These are phyloP conservation scores for Pygoscelis adeliae DNA, from an alignment of 2,113 vertebrate species.

Conservation along the genomic window DNA sequence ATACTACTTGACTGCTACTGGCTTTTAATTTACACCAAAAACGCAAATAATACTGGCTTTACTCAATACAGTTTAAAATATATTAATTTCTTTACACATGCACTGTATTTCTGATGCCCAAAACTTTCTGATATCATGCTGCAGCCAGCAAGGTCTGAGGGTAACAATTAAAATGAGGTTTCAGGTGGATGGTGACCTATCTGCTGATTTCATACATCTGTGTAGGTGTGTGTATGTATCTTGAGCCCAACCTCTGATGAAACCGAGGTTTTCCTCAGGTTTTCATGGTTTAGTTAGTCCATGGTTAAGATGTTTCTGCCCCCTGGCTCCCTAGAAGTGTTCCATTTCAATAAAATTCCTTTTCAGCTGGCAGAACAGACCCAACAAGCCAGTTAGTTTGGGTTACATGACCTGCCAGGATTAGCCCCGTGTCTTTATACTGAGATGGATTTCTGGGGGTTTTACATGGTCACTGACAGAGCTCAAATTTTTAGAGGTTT, in stretches of 20 bases:
- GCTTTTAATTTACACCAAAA: background rate
- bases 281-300: no score
- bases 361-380: background rate
- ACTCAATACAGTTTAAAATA: background rate
- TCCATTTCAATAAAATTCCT: background rate
- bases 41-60: background rate
- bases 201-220: background rate
- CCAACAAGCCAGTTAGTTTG: background rate
- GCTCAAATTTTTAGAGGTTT: background rate
- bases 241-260: background rate
- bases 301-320: background rate
- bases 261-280: background rate
- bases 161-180: background rate
- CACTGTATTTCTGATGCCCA: background rate
- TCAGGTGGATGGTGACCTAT: background rate
- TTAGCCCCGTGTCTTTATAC: background rate
- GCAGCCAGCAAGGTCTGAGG: background rate
- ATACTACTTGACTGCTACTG: background rate
- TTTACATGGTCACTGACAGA: background rate
- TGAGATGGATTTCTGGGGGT: background rate
- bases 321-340: background rate
- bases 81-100: background rate
- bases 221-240: background rate
- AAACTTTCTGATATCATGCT: background rate
- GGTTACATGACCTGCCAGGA: background rate